Evolutionary conservation across 2,113 vertebrate genomes (phyloP), one percentile per base, ranked within the genome.

Genomic region (Grallaria varia): DNA sequence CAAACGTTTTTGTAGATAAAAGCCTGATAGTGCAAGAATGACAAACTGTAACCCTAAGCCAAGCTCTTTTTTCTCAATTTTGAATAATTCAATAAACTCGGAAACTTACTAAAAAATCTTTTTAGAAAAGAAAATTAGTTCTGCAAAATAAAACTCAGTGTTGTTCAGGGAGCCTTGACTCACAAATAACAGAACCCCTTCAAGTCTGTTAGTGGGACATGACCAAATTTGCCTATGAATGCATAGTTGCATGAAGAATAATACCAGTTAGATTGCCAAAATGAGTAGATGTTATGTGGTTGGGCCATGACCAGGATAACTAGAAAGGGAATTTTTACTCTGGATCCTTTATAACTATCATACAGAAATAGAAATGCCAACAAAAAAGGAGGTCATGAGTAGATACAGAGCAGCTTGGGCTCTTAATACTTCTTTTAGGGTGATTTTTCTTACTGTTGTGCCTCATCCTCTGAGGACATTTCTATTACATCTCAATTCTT

Each of bases 271-370:
- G 40, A 28, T 44, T 84, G n/a, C 28, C 30, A 71, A n/a, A 81
- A 50, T 31, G 3, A 55, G 23, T 42, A 10, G n/a, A 12, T 3
- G 2, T 20, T 81, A 14, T 6, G 3, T 31, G 8, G 5, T 5
- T 73, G n/a, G n/a, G 5, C 37, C 37, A 27, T 33, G 19, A 22
- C 37, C 16, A 44, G 17, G 8, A 27, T 47, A 24, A 15, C 16
- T 72, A 2, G 62, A n/a, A 10, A 27, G 23, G 21, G 5, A 58
- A 18, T 66, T 77, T 90, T 42, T 56, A 35, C 21, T 52, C 25
- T 73, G 4, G 1, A 37, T 10, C 6, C 3, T 63, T 49, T 80
- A 4, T 39, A 71, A 37, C 28, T 91, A 89, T 40, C 28, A 53
- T 12, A 17, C 10, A 39, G 30, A 75, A 71, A 71, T 24, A 64